phyloP scores from a whole-genome alignment of 92 coral and sea anemone genomes.

The Metridium senile region DNA sequence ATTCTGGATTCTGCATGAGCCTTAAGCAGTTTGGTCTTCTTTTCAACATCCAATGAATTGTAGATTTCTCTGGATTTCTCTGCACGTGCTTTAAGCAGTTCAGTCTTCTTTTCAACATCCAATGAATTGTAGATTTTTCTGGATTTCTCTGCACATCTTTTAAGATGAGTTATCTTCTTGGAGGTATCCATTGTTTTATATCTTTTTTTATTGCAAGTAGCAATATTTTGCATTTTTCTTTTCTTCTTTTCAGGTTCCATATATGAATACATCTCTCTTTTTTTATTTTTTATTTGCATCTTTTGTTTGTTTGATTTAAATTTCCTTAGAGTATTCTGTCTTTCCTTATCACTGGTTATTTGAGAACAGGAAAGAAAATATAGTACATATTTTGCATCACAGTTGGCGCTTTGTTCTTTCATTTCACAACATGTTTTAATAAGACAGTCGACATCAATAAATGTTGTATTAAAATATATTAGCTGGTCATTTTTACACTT shows the following conservation, averaged over 20 bases:
- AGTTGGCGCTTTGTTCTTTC: constrained; percentile 16
- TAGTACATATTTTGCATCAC: constrained; percentile 8
- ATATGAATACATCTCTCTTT: constrained; percentile 31
- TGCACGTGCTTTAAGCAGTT: constrained; percentile 23
- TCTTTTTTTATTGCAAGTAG: background rate
- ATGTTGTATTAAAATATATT: constrained; percentile 35
- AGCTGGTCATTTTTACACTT: constrained; percentile 18
- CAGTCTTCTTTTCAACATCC: constrained; percentile 14
- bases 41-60: constrained; percentile 11
- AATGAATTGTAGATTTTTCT: too few species aligned
- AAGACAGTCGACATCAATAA: constrained; percentile 31
- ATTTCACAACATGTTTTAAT: constrained; percentile 29
- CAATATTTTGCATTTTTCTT: background rate
- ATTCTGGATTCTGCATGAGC: too few species aligned
- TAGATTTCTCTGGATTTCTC: constrained; percentile 1
- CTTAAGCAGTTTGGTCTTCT: constrained; percentile 3
- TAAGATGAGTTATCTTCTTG: constrained; percentile 18
- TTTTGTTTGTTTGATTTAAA: constrained; percentile 40
- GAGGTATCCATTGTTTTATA: constrained; percentile 22
- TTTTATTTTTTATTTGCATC: constrained; percentile 26
- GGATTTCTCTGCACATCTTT: constrained; percentile 18
- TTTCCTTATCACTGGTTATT: constrained; percentile 10
- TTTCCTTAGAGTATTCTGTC: constrained; percentile 33
- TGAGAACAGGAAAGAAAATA: constrained; percentile 24
- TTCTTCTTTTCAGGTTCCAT: constrained; percentile 42